phyloP scores from a whole-genome alignment of 1,140 invertebrate species.

The Bombus sibiricus region DNA sequence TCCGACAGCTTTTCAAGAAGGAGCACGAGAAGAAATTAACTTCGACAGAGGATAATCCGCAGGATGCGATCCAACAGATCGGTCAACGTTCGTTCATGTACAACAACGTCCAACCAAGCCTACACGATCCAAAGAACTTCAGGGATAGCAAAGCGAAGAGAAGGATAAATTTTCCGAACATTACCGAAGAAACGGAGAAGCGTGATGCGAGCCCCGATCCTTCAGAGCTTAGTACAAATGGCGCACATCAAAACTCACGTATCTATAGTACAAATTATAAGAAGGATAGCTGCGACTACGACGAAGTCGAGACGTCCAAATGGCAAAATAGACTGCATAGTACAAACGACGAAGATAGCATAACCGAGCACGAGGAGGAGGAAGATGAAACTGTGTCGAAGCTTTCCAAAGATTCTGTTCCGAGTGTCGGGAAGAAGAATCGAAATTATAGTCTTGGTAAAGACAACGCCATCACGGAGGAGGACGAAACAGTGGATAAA shows the following conservation, averaged over 20 bases:
- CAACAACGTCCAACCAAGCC: conserved; percentile 45
- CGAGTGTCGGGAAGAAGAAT: conserved; percentile 52
- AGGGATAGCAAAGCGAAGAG: conserved; percentile 51
- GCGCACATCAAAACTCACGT: conserved; percentile 67
- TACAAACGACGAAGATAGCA: conserved; percentile 29
- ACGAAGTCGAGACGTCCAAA: conserved; percentile 32
- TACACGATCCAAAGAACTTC: conserved; percentile 44
- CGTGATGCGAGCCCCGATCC: conserved; percentile 25
- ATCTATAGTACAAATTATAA: conserved; percentile 75
- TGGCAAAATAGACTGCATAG: conserved; percentile 49
- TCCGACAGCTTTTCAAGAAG: conserved; percentile 77
- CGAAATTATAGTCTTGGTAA: conserved; percentile 37
- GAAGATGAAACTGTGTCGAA: conserved; percentile 16
- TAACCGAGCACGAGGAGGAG: conserved; percentile 6
- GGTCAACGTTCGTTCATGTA: conserved; percentile 27
- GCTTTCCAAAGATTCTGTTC: conserved; percentile 17
- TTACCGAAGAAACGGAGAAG: conserved; percentile 20
- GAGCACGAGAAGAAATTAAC: conserved; percentile 69
- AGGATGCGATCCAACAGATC: not conserved
- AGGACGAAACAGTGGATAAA: conserved; percentile 73
- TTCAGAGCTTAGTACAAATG: conserved; percentile 65
- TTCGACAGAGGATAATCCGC: conserved; percentile 24
- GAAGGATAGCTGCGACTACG: conserved; percentile 35
- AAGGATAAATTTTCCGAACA: conserved; percentile 57
- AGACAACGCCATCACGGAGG: not conserved